Conservation (phyloP, 2,797 vertebrate genomes). For the Karalla daura region DNA sequence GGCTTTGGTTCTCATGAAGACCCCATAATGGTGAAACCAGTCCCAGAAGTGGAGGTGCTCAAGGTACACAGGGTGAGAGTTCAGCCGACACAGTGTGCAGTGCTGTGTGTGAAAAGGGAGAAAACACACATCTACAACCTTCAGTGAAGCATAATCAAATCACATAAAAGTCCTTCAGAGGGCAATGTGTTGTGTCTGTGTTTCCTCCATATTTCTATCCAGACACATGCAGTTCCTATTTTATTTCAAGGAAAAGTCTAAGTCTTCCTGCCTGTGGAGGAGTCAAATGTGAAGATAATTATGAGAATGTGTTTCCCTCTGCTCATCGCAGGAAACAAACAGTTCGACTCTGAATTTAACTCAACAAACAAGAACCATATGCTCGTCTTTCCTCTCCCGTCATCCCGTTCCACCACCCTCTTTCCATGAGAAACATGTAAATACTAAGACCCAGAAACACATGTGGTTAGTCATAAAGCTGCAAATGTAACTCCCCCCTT, state of each 20-base stretch:
- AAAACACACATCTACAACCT: constrained; percentile 11
- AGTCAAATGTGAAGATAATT: constrained; percentile 65
- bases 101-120: constrained; percentile 11
- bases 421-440: constrained; percentile 85
- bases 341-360: constrained; percentile 70
- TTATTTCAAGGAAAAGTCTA: constrained; percentile 36
- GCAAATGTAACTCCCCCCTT: constrained; percentile 56
- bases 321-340: constrained; percentile 76
- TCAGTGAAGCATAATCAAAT: constrained; percentile 7
- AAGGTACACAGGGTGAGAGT: constrained; percentile 53
- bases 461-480: constrained; percentile 83
- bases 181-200: not conserved
- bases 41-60: constrained; percentile 62
- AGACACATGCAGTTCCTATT: no score
- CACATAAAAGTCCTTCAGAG: constrained; percentile 3
- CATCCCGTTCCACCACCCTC: constrained; percentile 68
- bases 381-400: constrained; percentile 69
- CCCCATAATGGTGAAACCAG: constrained; percentile 47
- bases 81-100: constrained; percentile 47
- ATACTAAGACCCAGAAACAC: constrained; percentile 82
- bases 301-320: constrained; percentile 61
- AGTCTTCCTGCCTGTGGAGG: constrained; percentile 28
- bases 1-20: constrained; percentile 68
- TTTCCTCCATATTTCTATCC: no score
- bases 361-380: constrained; percentile 83